Percentiles rank a stretch among this genome's conserved stretches.
These are phyloP conservation scores for Daphoenositta chrysoptera DNA, from an alignment of 2,113 vertebrate species.

Conservation along the genomic window DNA sequence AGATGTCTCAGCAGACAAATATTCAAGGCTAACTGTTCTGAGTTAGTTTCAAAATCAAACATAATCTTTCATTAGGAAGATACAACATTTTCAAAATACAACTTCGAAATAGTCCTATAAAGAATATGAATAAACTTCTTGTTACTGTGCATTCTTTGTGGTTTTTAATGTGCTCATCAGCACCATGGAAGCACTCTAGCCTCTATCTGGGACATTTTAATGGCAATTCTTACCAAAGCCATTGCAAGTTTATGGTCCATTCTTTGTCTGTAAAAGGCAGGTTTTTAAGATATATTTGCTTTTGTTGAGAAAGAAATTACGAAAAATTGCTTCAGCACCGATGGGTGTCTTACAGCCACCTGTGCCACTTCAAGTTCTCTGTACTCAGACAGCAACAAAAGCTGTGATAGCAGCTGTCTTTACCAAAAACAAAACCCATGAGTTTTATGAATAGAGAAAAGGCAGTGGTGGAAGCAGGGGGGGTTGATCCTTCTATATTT, in stretches of 20 bases:
- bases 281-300: neutral
- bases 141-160: neutral
- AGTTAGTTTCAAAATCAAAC: neutral
- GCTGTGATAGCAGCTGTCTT: neutral
- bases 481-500: neutral
- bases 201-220: neutral
- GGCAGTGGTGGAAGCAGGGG: neutral
- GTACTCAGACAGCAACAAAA: neutral
- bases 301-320: neutral
- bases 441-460: neutral
- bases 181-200: accelerated
- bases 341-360: neutral
- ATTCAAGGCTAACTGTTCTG: neutral
- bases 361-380: neutral
- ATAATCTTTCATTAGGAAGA: neutral
- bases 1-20: neutral
- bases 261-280: neutral
- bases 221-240: neutral
- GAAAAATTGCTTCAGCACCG: neutral
- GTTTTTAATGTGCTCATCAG: neutral
- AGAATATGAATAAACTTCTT: neutral
- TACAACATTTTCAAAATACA: neutral
- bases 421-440: accelerated
- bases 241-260: neutral
- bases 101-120: neutral